Evolutionary conservation across 1,140 invertebrate genomes (phyloP).

Genomic region (Penaeus chinensis): DNA sequence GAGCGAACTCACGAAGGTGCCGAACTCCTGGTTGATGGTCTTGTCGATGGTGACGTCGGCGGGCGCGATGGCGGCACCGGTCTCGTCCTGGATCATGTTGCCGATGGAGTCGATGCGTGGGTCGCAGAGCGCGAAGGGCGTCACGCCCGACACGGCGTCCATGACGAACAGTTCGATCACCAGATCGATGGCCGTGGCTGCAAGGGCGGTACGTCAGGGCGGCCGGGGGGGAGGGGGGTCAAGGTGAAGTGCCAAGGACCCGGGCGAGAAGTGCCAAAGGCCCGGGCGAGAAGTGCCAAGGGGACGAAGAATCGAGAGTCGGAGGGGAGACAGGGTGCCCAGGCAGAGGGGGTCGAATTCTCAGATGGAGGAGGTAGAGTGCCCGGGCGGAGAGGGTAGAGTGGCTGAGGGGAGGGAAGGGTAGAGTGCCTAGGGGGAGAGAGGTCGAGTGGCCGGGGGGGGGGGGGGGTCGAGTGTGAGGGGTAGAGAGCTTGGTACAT

Average conservation of each 20-base stretch:
- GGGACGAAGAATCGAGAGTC: too few species aligned
- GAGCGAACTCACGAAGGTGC: conserved; percentile 24
- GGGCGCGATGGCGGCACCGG: background rate
- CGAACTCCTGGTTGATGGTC: conserved; percentile 4
- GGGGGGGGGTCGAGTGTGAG: too few species aligned
- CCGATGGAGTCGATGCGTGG: conserved; percentile 49
- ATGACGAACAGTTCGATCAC: conserved; percentile 65
- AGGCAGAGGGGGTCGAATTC: too few species aligned
- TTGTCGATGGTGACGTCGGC: background rate
- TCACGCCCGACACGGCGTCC: conserved; percentile 61
- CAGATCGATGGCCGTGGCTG: conserved; percentile 64
- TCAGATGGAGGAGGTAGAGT: too few species aligned
- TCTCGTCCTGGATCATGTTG: conserved; percentile 1
- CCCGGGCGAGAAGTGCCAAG: too few species aligned
- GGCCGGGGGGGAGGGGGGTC: background rate
- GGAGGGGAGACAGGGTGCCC: too few species aligned
- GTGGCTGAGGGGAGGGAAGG: too few species aligned
- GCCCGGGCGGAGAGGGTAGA: too few species aligned
- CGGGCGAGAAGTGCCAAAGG: background rate
- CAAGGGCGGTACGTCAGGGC: background rate
- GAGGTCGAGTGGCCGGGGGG: too few species aligned
- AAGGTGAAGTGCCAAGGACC: too few species aligned
- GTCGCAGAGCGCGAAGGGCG: conserved; percentile 63
- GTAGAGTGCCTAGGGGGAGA: too few species aligned
- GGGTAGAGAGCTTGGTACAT: too few species aligned